Conservation (phyloP, 2,797 vertebrate species). For the Characodon lateralis region DNA sequence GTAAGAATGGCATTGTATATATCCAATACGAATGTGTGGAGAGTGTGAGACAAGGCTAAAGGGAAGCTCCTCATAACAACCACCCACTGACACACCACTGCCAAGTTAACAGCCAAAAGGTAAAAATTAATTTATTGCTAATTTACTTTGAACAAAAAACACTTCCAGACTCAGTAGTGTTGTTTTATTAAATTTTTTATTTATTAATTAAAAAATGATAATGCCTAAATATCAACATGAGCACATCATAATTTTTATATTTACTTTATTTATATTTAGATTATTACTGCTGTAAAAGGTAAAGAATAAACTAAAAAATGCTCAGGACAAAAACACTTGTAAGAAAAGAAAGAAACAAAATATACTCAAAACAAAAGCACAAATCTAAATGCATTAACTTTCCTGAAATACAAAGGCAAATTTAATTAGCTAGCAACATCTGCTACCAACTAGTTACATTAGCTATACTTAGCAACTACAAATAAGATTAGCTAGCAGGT, state of each 20-base stretch:
- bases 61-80: slow-evolving; percentile 43
- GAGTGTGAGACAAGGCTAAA: slow-evolving; percentile 58
- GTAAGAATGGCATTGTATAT: slow-evolving; percentile 38
- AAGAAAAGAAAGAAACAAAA: background rate
- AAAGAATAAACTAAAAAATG: background rate
- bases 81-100: slow-evolving; percentile 33
- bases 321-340: background rate
- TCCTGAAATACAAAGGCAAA: no score
- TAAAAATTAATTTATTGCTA: slow-evolving; percentile 1
- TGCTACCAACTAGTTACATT: no score
- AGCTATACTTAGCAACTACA: no score
- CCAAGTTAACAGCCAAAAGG: background rate
- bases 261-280: no score
- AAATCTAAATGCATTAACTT: background rate
- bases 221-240: no score
- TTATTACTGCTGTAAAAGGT: background rate
- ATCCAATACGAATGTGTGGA: slow-evolving; percentile 45
- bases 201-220: no score
- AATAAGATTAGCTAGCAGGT: no score
- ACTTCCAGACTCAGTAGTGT: background rate
- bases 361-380: background rate
- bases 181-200: no score
- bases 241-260: no score
- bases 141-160: background rate
- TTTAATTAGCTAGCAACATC: no score